These are phyloP conservation scores for Globicephala melas DNA, from an alignment of 2,113 vertebrate species.

Conservation along the genomic window DNA sequence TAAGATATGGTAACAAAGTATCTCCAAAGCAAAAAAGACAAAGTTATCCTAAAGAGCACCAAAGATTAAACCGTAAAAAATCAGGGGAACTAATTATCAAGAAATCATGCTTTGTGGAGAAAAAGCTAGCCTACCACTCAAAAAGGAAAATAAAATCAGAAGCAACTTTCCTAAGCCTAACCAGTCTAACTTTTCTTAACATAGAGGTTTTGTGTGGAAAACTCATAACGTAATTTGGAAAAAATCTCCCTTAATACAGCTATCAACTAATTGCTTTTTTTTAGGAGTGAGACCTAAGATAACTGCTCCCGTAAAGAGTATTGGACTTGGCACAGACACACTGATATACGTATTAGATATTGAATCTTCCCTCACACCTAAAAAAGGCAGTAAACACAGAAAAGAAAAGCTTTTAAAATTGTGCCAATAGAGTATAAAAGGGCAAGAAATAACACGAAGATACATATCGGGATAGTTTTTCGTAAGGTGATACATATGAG, in stretches of 20 bases:
- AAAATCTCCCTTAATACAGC: not conserved
- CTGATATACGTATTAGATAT: fast-evolving
- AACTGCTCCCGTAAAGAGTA: not conserved
- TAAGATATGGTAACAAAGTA: not conserved
- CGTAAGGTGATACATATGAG: not conserved
- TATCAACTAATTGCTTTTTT: not conserved
- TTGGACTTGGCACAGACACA: not conserved
- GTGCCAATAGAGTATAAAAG: not conserved
- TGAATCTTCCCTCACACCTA: not conserved
- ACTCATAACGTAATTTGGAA: not conserved
- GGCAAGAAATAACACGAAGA: not conserved
- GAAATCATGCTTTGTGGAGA: not conserved
- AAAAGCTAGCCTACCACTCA: not conserved
- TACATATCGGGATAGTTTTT: not conserved
- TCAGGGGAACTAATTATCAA: not conserved
- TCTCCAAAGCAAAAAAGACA: not conserved
- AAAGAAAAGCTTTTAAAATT: not conserved
- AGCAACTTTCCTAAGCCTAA: not conserved
- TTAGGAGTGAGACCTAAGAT: not conserved
- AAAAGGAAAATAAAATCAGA: not conserved
- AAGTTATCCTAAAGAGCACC: not conserved
- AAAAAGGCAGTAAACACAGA: not conserved
- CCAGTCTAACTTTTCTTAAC: not conserved
- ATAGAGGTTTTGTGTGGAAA: not conserved
- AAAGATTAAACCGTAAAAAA: not conserved